Evolutionary conservation across 2,797 vertebrate species (phyloP), one percentile per base, ranked within the genome.

Genomic region (Pelochelys cantorii): DNA sequence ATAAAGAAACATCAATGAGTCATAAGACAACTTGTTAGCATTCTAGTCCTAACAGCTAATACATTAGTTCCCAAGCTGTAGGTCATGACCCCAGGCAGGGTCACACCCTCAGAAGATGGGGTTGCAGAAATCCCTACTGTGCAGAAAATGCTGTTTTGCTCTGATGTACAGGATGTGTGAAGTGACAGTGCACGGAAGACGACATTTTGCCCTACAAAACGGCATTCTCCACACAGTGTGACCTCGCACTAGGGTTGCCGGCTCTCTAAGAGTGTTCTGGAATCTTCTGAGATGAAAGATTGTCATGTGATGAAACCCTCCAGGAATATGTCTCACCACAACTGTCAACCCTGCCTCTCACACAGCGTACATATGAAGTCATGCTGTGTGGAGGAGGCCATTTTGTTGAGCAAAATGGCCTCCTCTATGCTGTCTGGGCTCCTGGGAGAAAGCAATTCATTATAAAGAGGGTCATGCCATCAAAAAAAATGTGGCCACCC

Each of bases 1-100:
- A 54, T 5, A 85, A 84, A 91, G 25, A 92, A 94, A 86, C 62
- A 17, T 9, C 77, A 84, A 88, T 84, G 56, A 80, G 18, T 57
- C 77, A 79, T 20, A 85, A 42, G 5, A 56, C 23, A 5, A 79
- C 78, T 68, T 94, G 34, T 11, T 34, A 79, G 18, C 27, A 81
- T 79, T 68, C 25, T 71, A n/a, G 81, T 89, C 59, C 52, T 83
- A 37, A 81, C 81, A 81, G 81, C n/a, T 54, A 83, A 82, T 52
- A 18, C 48, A 85, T 31, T 31, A 78, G 86, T 60, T 55, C 88
- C 56, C n/a, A 5, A 71, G 22, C n/a, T 71, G 18, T 71, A n/a
- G n/a, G 65, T 34, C 5, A 8, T 3, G 18, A 34, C 65, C n/a
- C n/a, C n/a, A 68, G 31, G n/a, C 31, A 29, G 10, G 62, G 65